Base-by-base conservation (phyloP, 2,113 vertebrate genomes). In the Callospermophilus lateralis region DNA sequence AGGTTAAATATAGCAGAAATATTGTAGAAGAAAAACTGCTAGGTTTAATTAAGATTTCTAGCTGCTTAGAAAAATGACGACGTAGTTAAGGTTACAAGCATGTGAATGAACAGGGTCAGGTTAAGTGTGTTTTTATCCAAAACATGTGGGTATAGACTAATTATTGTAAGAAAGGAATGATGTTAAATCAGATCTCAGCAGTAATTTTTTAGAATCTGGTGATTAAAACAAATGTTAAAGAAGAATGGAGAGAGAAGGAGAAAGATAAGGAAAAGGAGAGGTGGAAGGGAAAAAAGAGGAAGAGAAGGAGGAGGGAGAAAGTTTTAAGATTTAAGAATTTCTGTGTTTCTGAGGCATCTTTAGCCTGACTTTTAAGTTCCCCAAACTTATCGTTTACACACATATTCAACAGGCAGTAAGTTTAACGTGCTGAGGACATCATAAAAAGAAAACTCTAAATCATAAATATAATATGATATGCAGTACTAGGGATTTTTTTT, bases 371-470 rank as follows among this genome's bases (percentile, higher is more conserved):
- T 96, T 77, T 94, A 87, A 92, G 37, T 81, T 89, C 79, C 55
- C 53, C n/a, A 26, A 77, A 48, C 20, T 67, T 92, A 32, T 6
- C 39, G 24, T 81, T 86, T 74, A 34, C 8, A 70, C 58, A 51
- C 6, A 67, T 24, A 83, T 51, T 72, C 89, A 85, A 78, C 12
- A 65, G 20, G 16, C 51, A 93, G 84, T 26, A 63, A 78, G 20
- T 95, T 96, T 51, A 88, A 67, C 32, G 63, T 73, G 61, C n/a
- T 90, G 58, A 89, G 63, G 65, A 51, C 22, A 95, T 79, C 72
- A 6, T 65, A 42, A 93, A 91, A 70, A 86, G 70, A 61, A 86
- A 48, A 53, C 34, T 34, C 78, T 10, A n/a, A 74, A 39, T 70
- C 48, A n/a, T 65, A 92, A 73, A 37, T 84, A 34, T 42, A 39